Conservation (phyloP, 1,140 invertebrate species). For the Sinonovacula constricta region DNA sequence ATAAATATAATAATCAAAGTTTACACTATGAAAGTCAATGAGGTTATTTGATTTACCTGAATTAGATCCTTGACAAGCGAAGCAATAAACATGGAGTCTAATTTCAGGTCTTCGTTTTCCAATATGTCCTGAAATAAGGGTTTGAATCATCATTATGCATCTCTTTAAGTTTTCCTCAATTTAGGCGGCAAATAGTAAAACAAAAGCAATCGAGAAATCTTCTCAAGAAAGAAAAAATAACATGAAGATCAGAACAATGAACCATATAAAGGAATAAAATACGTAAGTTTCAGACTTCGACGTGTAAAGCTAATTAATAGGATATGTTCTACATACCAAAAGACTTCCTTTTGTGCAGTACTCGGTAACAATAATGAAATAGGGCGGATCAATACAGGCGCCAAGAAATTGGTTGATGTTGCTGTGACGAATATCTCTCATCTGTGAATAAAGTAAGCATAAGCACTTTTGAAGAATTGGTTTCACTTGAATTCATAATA, state of each 20-base stretch:
- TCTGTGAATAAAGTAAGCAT: slow-evolving; percentile 82
- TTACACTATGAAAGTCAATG: no score
- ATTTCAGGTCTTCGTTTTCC: slow-evolving; percentile 93
- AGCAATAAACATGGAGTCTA: slow-evolving; percentile 96
- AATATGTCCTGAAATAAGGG: slow-evolving; percentile 86
- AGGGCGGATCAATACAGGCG: slow-evolving; percentile 90
- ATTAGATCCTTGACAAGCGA: slow-evolving; percentile 74
- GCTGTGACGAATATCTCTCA: slow-evolving; percentile 92
- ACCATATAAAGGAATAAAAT: no score
- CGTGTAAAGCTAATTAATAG: no score
- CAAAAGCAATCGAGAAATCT: not conserved
- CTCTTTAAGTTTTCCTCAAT: not conserved
- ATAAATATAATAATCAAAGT: no score
- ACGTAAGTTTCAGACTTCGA: no score
- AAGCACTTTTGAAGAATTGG: no score
- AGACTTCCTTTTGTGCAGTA: slow-evolving; percentile 92
- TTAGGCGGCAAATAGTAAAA: not conserved
- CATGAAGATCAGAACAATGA: not conserved
- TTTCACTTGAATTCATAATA: no score
- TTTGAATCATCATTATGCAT: not conserved
- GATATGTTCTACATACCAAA: slow-evolving; percentile 65
- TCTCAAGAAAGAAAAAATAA: not conserved
- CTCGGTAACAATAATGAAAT: slow-evolving; percentile 93
- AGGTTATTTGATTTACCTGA: slow-evolving; percentile 89
- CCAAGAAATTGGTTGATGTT: slow-evolving; percentile 99